Base-by-base conservation (phyloP, 2,113 vertebrate species). In the Phrynosoma platyrhinos region DNA sequence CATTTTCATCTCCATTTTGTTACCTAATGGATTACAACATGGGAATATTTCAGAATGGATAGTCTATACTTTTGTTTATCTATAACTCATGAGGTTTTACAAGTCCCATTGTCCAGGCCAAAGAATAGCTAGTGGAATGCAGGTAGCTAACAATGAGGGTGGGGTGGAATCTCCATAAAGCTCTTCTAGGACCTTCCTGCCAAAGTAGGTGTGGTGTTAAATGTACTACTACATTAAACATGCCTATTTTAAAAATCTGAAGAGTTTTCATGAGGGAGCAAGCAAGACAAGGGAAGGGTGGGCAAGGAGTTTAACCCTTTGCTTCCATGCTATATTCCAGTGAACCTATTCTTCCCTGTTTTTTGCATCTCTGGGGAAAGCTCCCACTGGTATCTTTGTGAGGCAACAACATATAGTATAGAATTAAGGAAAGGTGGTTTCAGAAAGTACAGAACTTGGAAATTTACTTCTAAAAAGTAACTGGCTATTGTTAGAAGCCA, bases 11-110 rank as follows among this genome's bases (percentile, higher is more conserved):
- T 66, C 83, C 71, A 84, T 25, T 75, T 25, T 27, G 36, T 85
- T 64, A 85, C 58, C 84, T 77, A 77, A 77, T 85, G 74, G 25
- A 85, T 76, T 77, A 62, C 74, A 77, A 76, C 83, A 85, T 64
- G 36, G 72, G 84, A 75, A 85, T 9, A 64, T 85, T 77, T 64
- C 36, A 76, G 13, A 85, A 64, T 58, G 18, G 25, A 42, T 62
- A 64, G 27, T 76, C 16, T 42, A 58, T 77, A 5, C 52, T 77
- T 85, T 42, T 36, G 21, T 40, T 85, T 77, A 72, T 72, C 72
- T 47, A 20, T 42, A 76, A 52, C 20, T 55, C 62, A 76, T 84
- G 5, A 36, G 32, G 23, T 36, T 47, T 55, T 42, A 40, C 77
- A 85, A 20, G 55, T 77, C 25, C 36, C 84, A 85, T 36, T 30